Evolutionary conservation across 2,888 invertebrate species (phyloP), one percentile per base, ranked within the genome.

Genomic region (Rhabditoides inermis): DNA sequence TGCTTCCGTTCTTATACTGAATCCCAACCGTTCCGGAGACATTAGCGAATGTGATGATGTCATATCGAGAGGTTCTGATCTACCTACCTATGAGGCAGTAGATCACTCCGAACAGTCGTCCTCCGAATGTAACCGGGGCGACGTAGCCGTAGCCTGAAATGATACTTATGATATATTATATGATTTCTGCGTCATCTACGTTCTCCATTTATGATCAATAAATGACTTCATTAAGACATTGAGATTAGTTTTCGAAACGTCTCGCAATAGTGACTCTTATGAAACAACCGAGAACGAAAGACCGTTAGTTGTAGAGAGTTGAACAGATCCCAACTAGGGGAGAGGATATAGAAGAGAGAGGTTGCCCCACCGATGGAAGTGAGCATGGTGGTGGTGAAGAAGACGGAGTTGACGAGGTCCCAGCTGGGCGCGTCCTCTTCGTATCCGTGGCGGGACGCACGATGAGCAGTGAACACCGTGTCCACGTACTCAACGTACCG

Each of bases 41-140:
- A n/a, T n/a, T n/a, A n/a, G n/a, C n/a, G n/a, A n/a, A n/a, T n/a
- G n/a, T n/a, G n/a, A n/a, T n/a, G n/a, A n/a, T n/a, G n/a, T n/a
- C n/a, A n/a, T n/a, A n/a, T n/a, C n/a, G n/a, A n/a, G n/a, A n/a
- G n/a, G n/a, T 36, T 26, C 25, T 3, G 3, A 20, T 22, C 18
- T 15, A 39, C 48, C 39, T 25, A 68, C 72, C 81, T 48, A 88
- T 81, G 55, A 87, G 78, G 0, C 88, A 88, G 80, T 88, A 90
- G 51, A 87, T 78, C 77, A 90, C 87, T 79, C 88, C 88, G 81
- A 90, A 89, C 47, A 88, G 79, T 79, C 90, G 88, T 25, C 90
- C 90, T 2, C 66, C 61, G 49, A 69, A 68, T 1, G 73, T 73
- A 26, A 60, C 62, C 18, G 73, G 73, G 23, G 67, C 73, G 18